Evolutionary conservation across 2,888 invertebrate species (phyloP).

Genomic region (Nemotelus nigrinus): DNA sequence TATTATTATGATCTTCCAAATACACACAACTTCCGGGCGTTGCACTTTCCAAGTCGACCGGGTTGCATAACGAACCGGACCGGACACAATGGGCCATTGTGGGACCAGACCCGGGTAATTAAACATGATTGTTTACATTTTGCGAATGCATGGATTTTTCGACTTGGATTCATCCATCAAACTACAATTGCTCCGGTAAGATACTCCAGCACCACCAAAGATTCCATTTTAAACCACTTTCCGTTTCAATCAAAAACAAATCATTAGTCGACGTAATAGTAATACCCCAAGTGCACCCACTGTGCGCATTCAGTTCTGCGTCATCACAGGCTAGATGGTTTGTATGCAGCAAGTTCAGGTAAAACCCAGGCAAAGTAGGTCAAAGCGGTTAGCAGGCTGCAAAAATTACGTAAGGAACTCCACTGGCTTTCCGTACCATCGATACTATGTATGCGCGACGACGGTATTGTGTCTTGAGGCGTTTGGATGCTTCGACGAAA

Average conservation of each 20-base stretch:
- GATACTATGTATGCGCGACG: neutral
- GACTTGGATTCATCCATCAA: neutral
- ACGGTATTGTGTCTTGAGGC: slow-evolving; percentile 21
- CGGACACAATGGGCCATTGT: neutral
- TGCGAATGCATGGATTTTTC: neutral
- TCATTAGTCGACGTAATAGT: neutral
- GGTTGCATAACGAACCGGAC: no score
- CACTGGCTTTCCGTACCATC: neutral
- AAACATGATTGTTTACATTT: neutral
- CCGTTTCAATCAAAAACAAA: neutral
- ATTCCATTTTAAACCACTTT: neutral
- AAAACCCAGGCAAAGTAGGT: slow-evolving; percentile 41
- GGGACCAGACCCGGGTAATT: neutral
- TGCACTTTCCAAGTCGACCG: neutral
- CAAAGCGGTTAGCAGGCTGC: slow-evolving; percentile 24
- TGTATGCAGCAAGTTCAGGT: neutral
- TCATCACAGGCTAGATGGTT: slow-evolving; percentile 12
- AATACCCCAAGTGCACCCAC: neutral
- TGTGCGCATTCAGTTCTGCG: neutral
- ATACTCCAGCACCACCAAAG: neutral
- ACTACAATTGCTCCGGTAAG: neutral
- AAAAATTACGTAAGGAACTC: slow-evolving; percentile 36
- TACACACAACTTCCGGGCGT: neutral
- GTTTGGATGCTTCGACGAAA: slow-evolving; percentile 31
- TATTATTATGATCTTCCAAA: neutral